A percentile compares a stretch with the other conserved stretches of the same genome.
Evolutionary conservation across 2,797 vertebrate genomes (phyloP).

Genomic region (Apogon hyalosoma): DNA sequence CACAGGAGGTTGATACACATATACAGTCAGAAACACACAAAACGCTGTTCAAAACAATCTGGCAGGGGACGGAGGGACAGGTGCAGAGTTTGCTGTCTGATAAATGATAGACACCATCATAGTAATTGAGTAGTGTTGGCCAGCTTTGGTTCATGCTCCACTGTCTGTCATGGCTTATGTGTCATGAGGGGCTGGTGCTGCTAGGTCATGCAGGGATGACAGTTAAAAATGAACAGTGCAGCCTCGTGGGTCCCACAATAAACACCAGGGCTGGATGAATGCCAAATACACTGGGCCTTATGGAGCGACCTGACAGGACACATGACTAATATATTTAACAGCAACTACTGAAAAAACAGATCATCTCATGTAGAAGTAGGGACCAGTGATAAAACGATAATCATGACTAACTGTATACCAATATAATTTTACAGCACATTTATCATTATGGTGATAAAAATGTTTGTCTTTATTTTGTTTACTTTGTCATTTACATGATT

Average conservation of each 20-base stretch:
- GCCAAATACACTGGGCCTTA: constrained; percentile 37
- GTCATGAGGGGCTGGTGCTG: constrained; percentile 57
- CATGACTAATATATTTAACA: constrained; percentile 26
- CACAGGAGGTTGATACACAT: constrained; percentile 10
- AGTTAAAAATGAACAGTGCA: constrained; percentile 59
- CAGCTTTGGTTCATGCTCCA: constrained; percentile 57
- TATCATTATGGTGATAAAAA: no score
- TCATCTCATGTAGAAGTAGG: neutral
- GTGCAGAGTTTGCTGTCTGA: constrained; percentile 53
- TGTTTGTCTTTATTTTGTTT: no score
- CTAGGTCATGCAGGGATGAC: constrained; percentile 65
- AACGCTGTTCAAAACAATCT: constrained; percentile 29
- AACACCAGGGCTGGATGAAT: constrained; percentile 39
- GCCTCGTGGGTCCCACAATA: constrained; percentile 45
- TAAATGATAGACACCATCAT: constrained; percentile 61
- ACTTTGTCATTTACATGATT: no score
- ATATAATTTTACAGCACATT: no score
- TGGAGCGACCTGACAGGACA: constrained; percentile 25
- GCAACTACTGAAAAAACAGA: neutral
- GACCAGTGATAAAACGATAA: no score
- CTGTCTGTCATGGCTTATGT: constrained; percentile 61
- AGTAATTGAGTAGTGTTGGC: constrained; percentile 54
- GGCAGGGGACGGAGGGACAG: constrained; percentile 41
- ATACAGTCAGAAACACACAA: constrained; percentile 15
- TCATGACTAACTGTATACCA: no score